These are phyloP conservation scores for Myrmophylax atrothorax DNA, from an alignment of 2,113 vertebrate species.

Conservation along the genomic window DNA sequence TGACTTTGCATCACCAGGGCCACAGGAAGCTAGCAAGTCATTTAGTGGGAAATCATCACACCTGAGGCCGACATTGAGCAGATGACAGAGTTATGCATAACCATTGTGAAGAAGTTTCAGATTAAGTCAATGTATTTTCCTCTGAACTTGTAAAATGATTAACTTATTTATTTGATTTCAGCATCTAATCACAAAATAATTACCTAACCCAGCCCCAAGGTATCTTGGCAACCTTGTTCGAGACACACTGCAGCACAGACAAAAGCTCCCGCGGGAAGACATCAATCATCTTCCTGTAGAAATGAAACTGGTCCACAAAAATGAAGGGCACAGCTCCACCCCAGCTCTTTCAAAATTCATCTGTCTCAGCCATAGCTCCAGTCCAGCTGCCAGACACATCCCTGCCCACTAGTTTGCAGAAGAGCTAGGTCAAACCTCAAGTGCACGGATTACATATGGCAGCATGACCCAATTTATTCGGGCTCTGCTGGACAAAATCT, in stretches of 20 bases:
- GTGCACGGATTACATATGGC: neutral
- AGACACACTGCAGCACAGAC: neutral
- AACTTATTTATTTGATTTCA: conserved; percentile 23
- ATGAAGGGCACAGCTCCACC: conserved; percentile 10
- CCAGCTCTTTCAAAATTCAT: neutral
- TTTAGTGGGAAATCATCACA: neutral
- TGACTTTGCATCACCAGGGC: neutral
- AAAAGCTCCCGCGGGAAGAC: neutral
- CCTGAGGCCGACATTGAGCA: neutral
- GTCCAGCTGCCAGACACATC: neutral
- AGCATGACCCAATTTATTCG: conserved; percentile 19
- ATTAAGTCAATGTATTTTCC: conserved; percentile 3
- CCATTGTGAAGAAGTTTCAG: neutral
- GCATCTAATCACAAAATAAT: neutral
- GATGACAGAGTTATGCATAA: neutral
- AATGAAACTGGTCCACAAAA: conserved; percentile 13
- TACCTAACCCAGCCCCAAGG: conserved; percentile 8
- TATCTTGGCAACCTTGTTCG: neutral
- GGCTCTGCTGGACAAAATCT: neutral
- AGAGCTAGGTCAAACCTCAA: conserved; percentile 36
- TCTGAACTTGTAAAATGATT: neutral
- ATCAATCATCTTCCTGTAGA: neutral
- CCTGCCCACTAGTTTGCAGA: neutral
- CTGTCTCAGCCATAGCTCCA: neutral
- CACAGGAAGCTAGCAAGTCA: neutral